Percentiles rank a stretch among this genome's conserved stretches.
Evolutionary conservation across 2,888 invertebrate genomes (phyloP).

Genomic region (Pecten maximus): DNA sequence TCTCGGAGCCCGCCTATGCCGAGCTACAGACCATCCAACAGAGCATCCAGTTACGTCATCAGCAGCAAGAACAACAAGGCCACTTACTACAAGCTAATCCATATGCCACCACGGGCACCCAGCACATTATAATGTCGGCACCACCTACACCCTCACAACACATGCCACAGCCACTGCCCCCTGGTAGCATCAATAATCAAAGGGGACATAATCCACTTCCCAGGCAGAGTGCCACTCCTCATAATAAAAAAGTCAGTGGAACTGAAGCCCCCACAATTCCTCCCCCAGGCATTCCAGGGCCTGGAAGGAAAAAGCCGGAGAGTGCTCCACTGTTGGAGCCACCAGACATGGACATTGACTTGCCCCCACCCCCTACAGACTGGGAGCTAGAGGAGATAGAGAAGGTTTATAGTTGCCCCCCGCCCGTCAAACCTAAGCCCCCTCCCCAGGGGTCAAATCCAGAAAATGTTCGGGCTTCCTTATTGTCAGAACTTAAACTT

Average conservation of each 20-base stretch:
- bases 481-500: constrained; percentile 67
- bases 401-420: constrained; percentile 69
- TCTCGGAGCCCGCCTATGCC: constrained; percentile 69
- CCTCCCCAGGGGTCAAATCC: constrained; percentile 43
- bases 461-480: constrained; percentile 61
- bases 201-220: constrained; percentile 42
- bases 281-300: constrained; percentile 60
- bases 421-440: constrained; percentile 56
- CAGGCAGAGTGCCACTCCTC: constrained; percentile 44
- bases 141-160: constrained; percentile 36
- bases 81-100: constrained; percentile 41
- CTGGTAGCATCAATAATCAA: constrained; percentile 36
- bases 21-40: constrained; percentile 74
- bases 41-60: constrained; percentile 70
- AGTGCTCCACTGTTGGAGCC: constrained; percentile 43
- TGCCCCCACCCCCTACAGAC: constrained; percentile 77
- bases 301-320: constrained; percentile 41
- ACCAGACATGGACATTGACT: constrained; percentile 60
- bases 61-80: constrained; percentile 51
- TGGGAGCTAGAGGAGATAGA: constrained; percentile 76
- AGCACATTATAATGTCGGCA: constrained; percentile 32
- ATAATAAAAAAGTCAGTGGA: constrained; percentile 67
- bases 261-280: constrained; percentile 70
- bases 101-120: constrained; percentile 47
- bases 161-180: constrained; percentile 43